These are phyloP conservation scores for Forbesichthys papilliferus DNA, from an alignment of 2,113 vertebrate genomes.

Conservation along the genomic window DNA sequence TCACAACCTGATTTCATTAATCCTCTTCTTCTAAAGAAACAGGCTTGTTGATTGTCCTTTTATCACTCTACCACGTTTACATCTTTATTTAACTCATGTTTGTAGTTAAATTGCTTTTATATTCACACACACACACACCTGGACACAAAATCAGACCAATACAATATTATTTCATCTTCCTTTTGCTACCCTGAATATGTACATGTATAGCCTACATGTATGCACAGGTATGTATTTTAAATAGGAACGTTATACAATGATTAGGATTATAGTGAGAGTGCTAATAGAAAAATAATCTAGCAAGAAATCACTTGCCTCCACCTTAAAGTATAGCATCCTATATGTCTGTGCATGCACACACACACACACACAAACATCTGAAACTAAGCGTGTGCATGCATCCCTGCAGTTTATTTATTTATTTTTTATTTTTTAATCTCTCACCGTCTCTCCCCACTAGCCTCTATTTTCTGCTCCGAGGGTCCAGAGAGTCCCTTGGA, in stretches of 20 bases:
- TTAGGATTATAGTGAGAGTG: too few species aligned
- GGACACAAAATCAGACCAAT: background rate
- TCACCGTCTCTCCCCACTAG: constrained; percentile 53
- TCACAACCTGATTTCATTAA: constrained; percentile 74
- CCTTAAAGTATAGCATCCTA: constrained; percentile 9
- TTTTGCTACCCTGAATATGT: too few species aligned
- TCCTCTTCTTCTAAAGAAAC: constrained; percentile 63
- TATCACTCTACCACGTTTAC: constrained; percentile 44
- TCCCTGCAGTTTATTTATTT: constrained; percentile 50
- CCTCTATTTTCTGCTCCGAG: constrained; percentile 75
- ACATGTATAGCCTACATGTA: too few species aligned
- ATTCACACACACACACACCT: background rate
- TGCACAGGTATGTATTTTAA: too few species aligned
- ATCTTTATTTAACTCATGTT: constrained; percentile 22
- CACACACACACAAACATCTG: background rate
- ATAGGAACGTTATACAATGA: too few species aligned
- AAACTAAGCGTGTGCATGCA: constrained; percentile 33
- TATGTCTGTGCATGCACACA: background rate
- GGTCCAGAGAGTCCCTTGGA: constrained; percentile 63
- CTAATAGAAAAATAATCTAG: too few species aligned
- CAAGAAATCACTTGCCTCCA: background rate
- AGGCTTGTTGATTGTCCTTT: constrained; percentile 43
- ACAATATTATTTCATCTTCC: too few species aligned
- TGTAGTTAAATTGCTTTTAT: background rate
- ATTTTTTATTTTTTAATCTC: constrained; percentile 44